phyloP scores from a whole-genome alignment of 2,888 invertebrate genomes.

The Doris montereyensis region DNA sequence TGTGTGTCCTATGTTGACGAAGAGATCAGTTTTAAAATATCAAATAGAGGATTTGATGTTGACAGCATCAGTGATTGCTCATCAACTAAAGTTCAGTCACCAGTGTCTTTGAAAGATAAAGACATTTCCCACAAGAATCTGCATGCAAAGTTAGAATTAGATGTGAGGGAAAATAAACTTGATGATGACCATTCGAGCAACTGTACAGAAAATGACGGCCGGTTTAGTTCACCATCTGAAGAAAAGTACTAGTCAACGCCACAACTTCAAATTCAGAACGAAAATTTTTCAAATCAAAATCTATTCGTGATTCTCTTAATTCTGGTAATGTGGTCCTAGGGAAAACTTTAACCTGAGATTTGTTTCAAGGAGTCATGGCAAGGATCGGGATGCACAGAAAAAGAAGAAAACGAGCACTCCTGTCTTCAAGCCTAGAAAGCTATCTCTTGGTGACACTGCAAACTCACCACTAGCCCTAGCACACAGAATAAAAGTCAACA shows the following conservation, averaged over 20 bases:
- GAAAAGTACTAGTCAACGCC: not conserved
- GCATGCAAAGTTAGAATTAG: too few species aligned
- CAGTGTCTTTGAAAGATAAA: too few species aligned
- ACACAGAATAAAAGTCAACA: too few species aligned
- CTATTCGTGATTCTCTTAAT: constrained; percentile 51
- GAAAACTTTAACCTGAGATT: constrained; percentile 60
- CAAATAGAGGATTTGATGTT: not conserved
- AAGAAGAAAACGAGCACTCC: not conserved
- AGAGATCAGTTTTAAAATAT: not conserved
- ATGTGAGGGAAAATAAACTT: too few species aligned
- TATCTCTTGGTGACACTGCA: too few species aligned
- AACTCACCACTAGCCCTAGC: too few species aligned
- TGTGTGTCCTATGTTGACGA: constrained; percentile 1
- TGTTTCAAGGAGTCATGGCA: constrained; percentile 46
- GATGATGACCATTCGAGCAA: not conserved
- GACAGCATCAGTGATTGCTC: constrained; percentile 12
- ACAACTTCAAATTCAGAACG: constrained; percentile 39
- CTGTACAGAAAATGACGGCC: too few species aligned
- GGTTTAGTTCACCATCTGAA: not conserved
- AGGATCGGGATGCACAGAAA: not conserved
- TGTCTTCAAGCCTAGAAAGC: too few species aligned
- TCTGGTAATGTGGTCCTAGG: constrained; percentile 50
- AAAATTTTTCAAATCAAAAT: constrained; percentile 58
- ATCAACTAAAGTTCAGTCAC: too few species aligned
- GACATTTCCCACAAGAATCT: too few species aligned